These are phyloP conservation scores for Hypsibius dujardini DNA, from an alignment of 1,140 invertebrate genomes.

Conservation along the genomic window DNA sequence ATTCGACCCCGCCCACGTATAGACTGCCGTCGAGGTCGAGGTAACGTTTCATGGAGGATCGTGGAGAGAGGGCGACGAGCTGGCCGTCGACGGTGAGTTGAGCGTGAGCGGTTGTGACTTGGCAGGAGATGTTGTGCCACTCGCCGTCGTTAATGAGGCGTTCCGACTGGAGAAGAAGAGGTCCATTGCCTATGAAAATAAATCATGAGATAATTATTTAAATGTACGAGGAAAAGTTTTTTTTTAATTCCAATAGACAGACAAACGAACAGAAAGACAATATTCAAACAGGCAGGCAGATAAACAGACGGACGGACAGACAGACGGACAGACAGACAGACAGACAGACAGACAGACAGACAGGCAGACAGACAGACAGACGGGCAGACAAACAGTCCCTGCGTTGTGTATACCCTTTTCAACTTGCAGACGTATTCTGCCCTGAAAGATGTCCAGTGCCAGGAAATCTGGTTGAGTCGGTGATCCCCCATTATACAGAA, in stretches of 20 bases:
- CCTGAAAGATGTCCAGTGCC: conserved; percentile 50
- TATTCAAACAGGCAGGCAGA: conserved; percentile 21
- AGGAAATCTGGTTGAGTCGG: conserved; percentile 48
- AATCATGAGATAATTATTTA: conserved; percentile 37
- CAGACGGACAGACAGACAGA: no score
- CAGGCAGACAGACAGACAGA: no score
- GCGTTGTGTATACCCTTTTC: conserved; percentile 28
- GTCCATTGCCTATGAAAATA: conserved; percentile 38
- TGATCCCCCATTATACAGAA: conserved; percentile 47
- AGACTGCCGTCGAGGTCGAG: conserved; percentile 60
- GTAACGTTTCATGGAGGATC: conserved; percentile 49
- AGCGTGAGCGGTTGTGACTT: conserved; percentile 46
- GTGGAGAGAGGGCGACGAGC: conserved; percentile 40
- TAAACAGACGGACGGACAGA: no score
- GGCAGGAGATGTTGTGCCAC: conserved; percentile 57
- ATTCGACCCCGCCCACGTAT: conserved; percentile 66
- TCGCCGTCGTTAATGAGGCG: conserved; percentile 52
- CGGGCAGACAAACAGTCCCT: background rate
- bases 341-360: no score
- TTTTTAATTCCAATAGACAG: conserved; percentile 31
- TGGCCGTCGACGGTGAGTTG: conserved; percentile 51
- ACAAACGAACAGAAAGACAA: conserved; percentile 32
- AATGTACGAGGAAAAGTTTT: conserved; percentile 36
- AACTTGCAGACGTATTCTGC: conserved; percentile 27
- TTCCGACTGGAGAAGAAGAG: conserved; percentile 41